Conservation (phyloP, 2,797 vertebrate species). For the Buphagus erythrorhynchus region DNA sequence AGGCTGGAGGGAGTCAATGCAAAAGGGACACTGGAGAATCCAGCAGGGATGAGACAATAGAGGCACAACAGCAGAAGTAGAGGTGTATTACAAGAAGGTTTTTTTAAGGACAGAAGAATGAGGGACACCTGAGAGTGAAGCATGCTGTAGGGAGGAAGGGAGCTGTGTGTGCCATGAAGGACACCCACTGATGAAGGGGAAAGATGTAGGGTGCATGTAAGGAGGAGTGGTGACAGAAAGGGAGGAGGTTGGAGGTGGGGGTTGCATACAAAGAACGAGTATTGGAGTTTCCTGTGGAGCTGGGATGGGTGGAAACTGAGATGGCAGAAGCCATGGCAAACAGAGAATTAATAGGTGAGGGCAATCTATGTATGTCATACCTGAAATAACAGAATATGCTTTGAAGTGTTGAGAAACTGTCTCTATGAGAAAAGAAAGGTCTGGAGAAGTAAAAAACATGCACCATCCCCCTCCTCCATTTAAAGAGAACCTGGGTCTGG, state of each 20-base stretch:
- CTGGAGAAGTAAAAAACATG: not conserved
- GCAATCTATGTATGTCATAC: not conserved
- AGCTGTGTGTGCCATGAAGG: not conserved
- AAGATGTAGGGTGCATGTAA: not conserved
- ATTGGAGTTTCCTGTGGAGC: not conserved
- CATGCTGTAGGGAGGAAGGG: not conserved
- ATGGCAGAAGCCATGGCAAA: not conserved
- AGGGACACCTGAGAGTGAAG: not conserved
- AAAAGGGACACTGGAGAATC: not conserved
- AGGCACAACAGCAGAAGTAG: not conserved
- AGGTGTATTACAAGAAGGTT: accelerated
- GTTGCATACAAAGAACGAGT: accelerated
- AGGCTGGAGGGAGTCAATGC: not conserved
- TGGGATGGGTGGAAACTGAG: not conserved
- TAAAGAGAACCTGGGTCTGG: not conserved
- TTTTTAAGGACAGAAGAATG: not conserved
- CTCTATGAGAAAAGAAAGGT: not conserved
- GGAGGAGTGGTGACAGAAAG: not conserved
- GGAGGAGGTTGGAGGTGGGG: not conserved
- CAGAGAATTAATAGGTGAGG: not conserved
- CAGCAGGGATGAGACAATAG: not conserved
- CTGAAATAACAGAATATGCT: not conserved
- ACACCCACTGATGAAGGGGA: not conserved
- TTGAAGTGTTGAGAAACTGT: not conserved
- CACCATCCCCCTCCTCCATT: not conserved